Evolutionary conservation across 2,113 vertebrate species (phyloP), one percentile per base, ranked within the genome.

Genomic region (Salvator merianae): DNA sequence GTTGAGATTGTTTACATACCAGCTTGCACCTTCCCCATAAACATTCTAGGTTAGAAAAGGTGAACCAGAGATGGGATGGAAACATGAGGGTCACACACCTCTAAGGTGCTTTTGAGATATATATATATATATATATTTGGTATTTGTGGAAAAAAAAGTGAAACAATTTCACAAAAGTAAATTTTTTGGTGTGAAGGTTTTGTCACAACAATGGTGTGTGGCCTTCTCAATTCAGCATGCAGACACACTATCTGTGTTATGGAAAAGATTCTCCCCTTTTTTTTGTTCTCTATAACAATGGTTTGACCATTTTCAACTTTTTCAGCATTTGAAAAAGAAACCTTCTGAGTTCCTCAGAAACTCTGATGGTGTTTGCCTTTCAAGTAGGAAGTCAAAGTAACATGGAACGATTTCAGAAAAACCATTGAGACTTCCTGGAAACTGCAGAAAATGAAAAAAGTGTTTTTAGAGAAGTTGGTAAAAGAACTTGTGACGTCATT

Each of bases 401-500:
- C 84, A 88, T 87, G 90, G 75, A 88, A 86, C 86, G 90, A 91
- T 77, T 93, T 90, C 87, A 89, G 91, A 95, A 92, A 92, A 88
- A 80, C 86, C 90, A 88, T 92, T 85, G 88, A 87, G 69, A 96
- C 97, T 97, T 97, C 97, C 97, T 97, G 96, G 95, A 94, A 94
- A 95, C 95, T 87, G 92, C 92, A 92, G 55, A 89, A 91, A 88
- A 91, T 77, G 81, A 26, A 86, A 86, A 50, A 86, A 72, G 90
- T 91, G 72, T 91, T 95, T 85, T 95, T 94, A 78, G 93, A 96
- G 95, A 95, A 96, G 95, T 97, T 95, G 89, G 94, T 90, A 92
- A 94, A 95, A 94, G 94, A 89, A 89, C 95, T 84, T 95, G 92
- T 97, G 96, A 97, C 97, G 96, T 97, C 96, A 97, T 94, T 92